A percentile compares a stretch with the other conserved stretches of the same genome.
These are phyloP conservation scores for Heteropelma amictum DNA, from an alignment of 2,888 invertebrate species.

Conservation along the genomic window DNA sequence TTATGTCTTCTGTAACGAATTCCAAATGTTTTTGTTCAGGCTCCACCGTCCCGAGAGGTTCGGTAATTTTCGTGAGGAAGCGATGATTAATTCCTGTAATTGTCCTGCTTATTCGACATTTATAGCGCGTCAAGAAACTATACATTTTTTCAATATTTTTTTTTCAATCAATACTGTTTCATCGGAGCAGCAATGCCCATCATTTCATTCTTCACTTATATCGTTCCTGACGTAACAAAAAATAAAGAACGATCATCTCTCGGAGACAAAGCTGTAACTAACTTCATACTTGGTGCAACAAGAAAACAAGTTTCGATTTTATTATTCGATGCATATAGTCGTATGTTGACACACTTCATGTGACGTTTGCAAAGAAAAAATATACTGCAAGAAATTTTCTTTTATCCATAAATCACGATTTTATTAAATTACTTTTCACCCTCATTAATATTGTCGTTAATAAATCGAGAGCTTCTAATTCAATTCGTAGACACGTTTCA, in stretches of 20 bases:
- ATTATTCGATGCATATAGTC: no score
- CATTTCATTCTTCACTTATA: background rate
- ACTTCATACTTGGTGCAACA: background rate
- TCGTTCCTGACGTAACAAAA: background rate
- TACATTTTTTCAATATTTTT: slow-evolving; percentile 37
- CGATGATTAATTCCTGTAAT: slow-evolving; percentile 6
- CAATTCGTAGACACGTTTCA: slow-evolving; percentile 35
- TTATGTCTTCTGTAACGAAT: slow-evolving; percentile 54
- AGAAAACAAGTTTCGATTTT: no score
- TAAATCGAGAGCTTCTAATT: background rate
- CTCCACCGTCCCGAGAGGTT: slow-evolving; percentile 48
- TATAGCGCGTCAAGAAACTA: background rate
- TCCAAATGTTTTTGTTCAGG: slow-evolving; percentile 53
- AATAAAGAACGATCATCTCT: slow-evolving; percentile 5
- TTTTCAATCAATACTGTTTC: background rate
- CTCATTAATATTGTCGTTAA: background rate
- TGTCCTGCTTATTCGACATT: background rate
- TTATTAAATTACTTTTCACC: background rate
- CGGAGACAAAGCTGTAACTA: background rate
- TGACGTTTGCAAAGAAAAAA: no score
- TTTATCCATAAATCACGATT: no score
- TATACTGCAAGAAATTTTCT: no score
- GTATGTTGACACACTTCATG: no score
- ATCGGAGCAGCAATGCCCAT: background rate
- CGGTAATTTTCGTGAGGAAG: slow-evolving; percentile 30